phyloP scores from a whole-genome alignment of 2,113 vertebrate genomes.

The Macaca mulatta region DNA sequence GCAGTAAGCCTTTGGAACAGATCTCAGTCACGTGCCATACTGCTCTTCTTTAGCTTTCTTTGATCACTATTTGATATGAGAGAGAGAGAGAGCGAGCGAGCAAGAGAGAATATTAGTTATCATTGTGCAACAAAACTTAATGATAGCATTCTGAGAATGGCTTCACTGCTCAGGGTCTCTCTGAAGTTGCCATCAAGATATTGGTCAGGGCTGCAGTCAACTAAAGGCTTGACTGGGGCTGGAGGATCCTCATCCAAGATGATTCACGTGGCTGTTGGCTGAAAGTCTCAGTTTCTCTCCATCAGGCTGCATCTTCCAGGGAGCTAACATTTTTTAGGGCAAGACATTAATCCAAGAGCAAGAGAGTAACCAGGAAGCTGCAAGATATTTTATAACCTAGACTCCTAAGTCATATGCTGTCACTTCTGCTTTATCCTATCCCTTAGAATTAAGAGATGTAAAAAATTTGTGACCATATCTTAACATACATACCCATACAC shows the following conservation, averaged over 20 bases:
- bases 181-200: background rate
- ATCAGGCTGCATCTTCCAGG: background rate
- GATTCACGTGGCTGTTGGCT: fast-evolving
- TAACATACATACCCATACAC: background rate
- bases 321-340: background rate
- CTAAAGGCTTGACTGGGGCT: background rate
- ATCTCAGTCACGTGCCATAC: background rate
- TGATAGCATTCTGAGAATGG: background rate
- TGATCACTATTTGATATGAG: background rate
- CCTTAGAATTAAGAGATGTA: background rate
- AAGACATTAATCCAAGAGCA: background rate
- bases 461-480: background rate
- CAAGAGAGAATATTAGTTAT: background rate
- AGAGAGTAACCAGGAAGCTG: background rate
- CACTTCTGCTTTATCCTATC: background rate
- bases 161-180: background rate
- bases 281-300: background rate
- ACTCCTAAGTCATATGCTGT: background rate
- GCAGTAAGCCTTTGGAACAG: background rate
- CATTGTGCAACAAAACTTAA: background rate
- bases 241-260: background rate
- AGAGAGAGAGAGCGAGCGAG: background rate
- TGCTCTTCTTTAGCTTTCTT: background rate
- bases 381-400: background rate
- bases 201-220: background rate